phyloP scores from a whole-genome alignment of 2,113 vertebrate species.

The Alethe diademata region DNA sequence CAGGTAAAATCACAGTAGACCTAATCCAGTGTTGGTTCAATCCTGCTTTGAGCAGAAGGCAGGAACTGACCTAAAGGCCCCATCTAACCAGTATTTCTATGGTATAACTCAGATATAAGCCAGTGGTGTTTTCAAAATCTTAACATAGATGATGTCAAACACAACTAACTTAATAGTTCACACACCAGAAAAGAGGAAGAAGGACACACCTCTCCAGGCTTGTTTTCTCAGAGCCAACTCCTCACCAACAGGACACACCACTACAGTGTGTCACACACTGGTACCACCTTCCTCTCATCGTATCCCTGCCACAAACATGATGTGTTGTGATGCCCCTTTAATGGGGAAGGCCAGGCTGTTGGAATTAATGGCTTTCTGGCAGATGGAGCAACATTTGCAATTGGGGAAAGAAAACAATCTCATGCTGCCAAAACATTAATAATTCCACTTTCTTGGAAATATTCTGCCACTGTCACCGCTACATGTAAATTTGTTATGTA shows the following conservation, averaged over 20 bases:
- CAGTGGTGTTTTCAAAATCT: neutral
- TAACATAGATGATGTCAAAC: neutral
- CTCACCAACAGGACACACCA: neutral
- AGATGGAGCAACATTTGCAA: constrained; percentile 43
- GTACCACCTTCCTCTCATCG: neutral
- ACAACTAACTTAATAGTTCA: neutral
- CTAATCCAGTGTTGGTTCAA: neutral
- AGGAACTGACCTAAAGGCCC: neutral
- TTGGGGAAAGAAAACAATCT: neutral
- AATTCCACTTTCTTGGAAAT: neutral
- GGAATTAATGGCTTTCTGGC: constrained; percentile 8
- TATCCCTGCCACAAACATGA: neutral
- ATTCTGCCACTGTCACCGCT: neutral
- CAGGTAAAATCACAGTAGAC: neutral
- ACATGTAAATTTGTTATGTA: neutral
- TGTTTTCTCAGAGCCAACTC: neutral
- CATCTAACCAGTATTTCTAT: neutral
- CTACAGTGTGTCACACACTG: accelerated
- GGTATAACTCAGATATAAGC: neutral
- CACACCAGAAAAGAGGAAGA: neutral
- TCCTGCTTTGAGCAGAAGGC: neutral
- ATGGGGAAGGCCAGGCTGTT: neutral
- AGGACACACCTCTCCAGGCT: neutral
- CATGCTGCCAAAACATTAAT: constrained; percentile 27
- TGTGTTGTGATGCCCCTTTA: neutral